These are phyloP conservation scores for Leguminivora glycinivorella DNA, from an alignment of 1,140 invertebrate genomes.

Conservation along the genomic window DNA sequence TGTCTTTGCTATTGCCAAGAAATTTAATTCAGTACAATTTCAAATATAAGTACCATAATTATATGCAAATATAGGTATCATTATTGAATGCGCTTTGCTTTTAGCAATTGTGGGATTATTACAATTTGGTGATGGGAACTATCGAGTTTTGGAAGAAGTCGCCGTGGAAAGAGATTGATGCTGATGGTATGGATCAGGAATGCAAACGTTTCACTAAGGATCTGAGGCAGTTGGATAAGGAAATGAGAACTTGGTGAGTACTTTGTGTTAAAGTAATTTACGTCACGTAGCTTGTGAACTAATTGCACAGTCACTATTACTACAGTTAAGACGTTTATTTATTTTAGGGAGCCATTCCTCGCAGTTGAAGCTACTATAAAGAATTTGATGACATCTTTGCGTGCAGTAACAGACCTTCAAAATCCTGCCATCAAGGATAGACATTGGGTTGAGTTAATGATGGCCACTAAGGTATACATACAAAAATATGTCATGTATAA, in stretches of 20 bases:
- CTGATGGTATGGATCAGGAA: conserved; percentile 96
- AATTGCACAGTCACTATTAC: too few species aligned
- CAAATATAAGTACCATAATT: neutral
- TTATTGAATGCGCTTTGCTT: conserved; percentile 36
- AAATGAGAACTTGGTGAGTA: conserved; percentile 89
- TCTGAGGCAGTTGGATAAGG: conserved; percentile 91
- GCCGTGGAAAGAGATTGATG: conserved; percentile 94
- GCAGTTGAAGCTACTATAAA: conserved; percentile 87
- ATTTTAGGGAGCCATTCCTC: conserved; percentile 76
- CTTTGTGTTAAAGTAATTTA: conserved; percentile 19
- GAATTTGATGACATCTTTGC: conserved; percentile 91
- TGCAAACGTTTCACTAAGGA: conserved; percentile 95
- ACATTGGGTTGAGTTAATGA: conserved; percentile 96
- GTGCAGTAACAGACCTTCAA: conserved; percentile 95
- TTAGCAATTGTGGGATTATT: conserved; percentile 93
- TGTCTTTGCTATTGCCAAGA: too few species aligned
- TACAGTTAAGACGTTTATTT: conserved; percentile 10
- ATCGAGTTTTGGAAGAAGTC: conserved; percentile 96
- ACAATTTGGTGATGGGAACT: conserved; percentile 87
- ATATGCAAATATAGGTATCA: too few species aligned
- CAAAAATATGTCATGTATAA: neutral
- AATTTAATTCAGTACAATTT: too few species aligned
- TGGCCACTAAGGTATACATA: conserved; percentile 87
- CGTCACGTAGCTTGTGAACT: neutral
- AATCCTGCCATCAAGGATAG: conserved; percentile 95